Evolutionary conservation across 2,113 vertebrate genomes (phyloP).

Genomic region (Triplophysa rosa): DNA sequence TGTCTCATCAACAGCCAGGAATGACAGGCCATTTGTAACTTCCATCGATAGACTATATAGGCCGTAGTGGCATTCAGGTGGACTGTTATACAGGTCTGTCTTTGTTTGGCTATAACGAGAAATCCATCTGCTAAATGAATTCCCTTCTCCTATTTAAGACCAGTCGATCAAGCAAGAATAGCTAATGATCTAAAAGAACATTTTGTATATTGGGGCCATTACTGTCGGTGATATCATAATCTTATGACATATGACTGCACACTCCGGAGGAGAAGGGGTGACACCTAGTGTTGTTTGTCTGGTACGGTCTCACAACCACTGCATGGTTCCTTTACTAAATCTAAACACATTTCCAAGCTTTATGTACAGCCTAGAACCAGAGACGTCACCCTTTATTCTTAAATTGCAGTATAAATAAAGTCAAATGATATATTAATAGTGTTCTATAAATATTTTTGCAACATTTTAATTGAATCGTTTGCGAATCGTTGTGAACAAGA

Average conservation of each 20-base stretch:
- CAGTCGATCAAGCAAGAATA: slow-evolving; percentile 39
- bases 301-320: slow-evolving; percentile 17
- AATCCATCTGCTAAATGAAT: slow-evolving; percentile 41
- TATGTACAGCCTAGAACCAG: not conserved
- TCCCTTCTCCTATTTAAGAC: slow-evolving; percentile 35
- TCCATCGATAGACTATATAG: not conserved
- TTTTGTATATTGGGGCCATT: slow-evolving; percentile 40
- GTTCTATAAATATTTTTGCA: not conserved
- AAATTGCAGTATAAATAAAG: not conserved
- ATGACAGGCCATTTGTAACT: slow-evolving; percentile 18
- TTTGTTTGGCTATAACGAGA: slow-evolving; percentile 35
- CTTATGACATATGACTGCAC: not conserved
- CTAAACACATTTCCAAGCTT: not conserved
- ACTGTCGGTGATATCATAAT: slow-evolving; percentile 39
- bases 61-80: slow-evolving; percentile 17
- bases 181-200: slow-evolving; percentile 43
- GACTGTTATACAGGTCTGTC: slow-evolving; percentile 25
- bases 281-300: slow-evolving; percentile 69
- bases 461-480: not conserved
- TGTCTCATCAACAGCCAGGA: slow-evolving; percentile 15
- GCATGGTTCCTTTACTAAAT: not conserved
- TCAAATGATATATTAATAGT: not conserved
- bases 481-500: not conserved
- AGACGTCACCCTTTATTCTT: not conserved
- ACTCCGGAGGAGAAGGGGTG: slow-evolving; percentile 68